Evolutionary conservation across 2,113 vertebrate genomes (phyloP).

Genomic region (Cisticola juncidis): DNA sequence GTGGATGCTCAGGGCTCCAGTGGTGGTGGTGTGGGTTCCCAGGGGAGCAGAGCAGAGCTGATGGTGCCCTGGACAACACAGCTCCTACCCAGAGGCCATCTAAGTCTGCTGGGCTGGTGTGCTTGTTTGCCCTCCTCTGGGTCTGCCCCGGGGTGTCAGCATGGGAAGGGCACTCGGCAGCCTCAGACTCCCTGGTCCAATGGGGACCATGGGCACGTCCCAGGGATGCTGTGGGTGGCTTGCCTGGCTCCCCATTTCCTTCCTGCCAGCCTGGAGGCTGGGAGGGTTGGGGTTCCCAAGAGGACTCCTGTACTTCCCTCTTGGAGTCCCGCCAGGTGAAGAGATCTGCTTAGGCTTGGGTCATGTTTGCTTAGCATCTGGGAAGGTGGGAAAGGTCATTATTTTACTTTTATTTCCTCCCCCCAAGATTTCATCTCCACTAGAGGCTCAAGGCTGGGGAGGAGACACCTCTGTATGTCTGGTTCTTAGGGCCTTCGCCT

Average conservation of each 20-base stretch:
- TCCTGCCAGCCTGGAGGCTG: background rate
- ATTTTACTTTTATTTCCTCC: background rate
- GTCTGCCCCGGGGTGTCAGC: background rate
- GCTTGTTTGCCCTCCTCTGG: background rate
- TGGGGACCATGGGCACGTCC: rapidly evolving
- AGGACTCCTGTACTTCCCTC: background rate
- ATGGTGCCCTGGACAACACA: background rate
- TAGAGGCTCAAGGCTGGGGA: background rate
- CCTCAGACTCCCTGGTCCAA: background rate
- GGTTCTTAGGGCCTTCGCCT: background rate
- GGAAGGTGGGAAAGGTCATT: background rate
- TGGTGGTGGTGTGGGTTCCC: rapidly evolving
- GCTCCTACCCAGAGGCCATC: background rate
- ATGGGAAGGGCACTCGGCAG: background rate
- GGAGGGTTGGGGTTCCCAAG: background rate
- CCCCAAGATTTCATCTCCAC: background rate
- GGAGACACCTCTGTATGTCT: background rate
- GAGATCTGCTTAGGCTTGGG: background rate
- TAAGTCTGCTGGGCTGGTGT: background rate
- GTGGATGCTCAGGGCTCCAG: background rate
- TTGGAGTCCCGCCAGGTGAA: background rate
- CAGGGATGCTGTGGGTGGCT: rapidly evolving
- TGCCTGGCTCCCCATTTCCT: background rate
- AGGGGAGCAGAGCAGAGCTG: background rate
- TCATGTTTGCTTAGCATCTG: background rate